Conservation (phyloP, 2,797 vertebrate species). For the Anguilla marmorata region DNA sequence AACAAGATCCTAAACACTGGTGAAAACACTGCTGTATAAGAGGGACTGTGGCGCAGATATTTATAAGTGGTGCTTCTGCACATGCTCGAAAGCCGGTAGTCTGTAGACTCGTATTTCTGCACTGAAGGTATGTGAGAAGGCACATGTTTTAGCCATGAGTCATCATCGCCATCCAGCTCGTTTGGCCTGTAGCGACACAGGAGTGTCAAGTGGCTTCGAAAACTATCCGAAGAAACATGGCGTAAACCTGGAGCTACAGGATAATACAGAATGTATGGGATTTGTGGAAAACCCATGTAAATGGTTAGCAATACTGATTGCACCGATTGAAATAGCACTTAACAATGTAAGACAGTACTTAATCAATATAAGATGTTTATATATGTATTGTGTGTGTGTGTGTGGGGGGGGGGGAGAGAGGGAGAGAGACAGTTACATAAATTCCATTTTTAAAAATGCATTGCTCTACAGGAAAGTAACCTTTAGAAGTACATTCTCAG, state of each 20-base stretch:
- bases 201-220: not conserved
- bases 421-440: no score
- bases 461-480: no score
- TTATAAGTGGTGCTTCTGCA: slow-evolving; percentile 28
- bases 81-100: slow-evolving; percentile 25
- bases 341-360: no score
- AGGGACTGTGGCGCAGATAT: slow-evolving; percentile 1
- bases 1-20: not conserved
- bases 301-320: not conserved
- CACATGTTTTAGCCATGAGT: slow-evolving; percentile 34
- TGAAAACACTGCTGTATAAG: slow-evolving; percentile 21
- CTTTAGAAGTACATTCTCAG: not conserved
- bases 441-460: not conserved
- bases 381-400: not conserved
- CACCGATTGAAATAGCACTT: no score
- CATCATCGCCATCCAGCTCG: slow-evolving; percentile 12
- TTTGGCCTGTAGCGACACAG: slow-evolving; percentile 16
- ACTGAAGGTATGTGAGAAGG: slow-evolving; percentile 31
- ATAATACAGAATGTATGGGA: not conserved
- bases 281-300: not conserved
- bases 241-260: not conserved
- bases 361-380: not conserved
- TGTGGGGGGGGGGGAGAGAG: no score
- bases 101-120: slow-evolving; percentile 15
- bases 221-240: not conserved